phyloP scores from a whole-genome alignment of 2,888 invertebrate genomes.

The Drosophila antonietae region DNA sequence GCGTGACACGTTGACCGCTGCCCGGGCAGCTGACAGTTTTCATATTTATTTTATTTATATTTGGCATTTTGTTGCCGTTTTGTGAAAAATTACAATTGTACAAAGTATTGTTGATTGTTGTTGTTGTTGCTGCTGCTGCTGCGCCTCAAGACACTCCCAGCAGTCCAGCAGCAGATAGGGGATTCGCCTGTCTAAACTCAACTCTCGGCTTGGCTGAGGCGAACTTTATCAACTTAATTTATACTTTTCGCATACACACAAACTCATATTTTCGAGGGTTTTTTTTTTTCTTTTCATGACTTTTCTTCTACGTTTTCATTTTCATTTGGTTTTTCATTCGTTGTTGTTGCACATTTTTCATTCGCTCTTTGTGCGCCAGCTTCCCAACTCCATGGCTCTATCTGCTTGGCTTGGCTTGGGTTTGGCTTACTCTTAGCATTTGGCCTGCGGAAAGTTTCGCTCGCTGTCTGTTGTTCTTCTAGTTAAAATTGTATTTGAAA shows the following conservation, averaged over 20 bases:
- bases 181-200: neutral
- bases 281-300: neutral
- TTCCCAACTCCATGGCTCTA: neutral
- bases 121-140: constrained; percentile 2
- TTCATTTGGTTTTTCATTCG: constrained; percentile 3
- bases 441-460: constrained; percentile 51
- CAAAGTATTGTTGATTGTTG: constrained; percentile 23
- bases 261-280: constrained; percentile 40
- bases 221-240: constrained; percentile 68
- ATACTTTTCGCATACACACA: constrained; percentile 35
- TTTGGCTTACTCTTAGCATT: constrained; percentile 24
- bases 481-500: constrained; percentile 69
- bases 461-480: constrained; percentile 29
- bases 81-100: constrained; percentile 53
- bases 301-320: constrained; percentile 8
- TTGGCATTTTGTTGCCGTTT: constrained; percentile 24
- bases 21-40: constrained; percentile 57
- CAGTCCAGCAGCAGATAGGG: neutral
- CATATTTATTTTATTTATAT: constrained; percentile 68
- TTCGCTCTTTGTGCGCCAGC: constrained; percentile 19
- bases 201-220: constrained; percentile 28
- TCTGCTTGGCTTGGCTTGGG: neutral
- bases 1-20: constrained; percentile 11
- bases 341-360: constrained; percentile 32
- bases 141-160: constrained; percentile 6